Evolutionary conservation across 2,113 vertebrate genomes (phyloP), one percentile per base, ranked within the genome.

Genomic region (Gila orcuttii): DNA sequence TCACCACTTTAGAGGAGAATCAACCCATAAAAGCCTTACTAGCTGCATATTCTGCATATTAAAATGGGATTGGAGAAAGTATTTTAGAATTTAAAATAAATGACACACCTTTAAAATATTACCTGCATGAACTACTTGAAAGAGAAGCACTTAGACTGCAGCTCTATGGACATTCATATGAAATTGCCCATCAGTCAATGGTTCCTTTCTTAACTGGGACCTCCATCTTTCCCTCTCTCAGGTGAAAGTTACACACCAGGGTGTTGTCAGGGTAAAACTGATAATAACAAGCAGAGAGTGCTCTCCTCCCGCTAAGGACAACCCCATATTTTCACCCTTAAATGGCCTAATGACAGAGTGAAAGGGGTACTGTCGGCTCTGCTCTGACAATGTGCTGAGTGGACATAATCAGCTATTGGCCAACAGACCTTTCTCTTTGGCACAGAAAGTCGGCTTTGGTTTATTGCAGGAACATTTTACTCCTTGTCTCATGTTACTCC

Each of bases 201-300:
- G 93, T 92, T 93, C 81, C 87, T 86, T 91, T 88, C 89, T 92
- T 89, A 87, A 88, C 89, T 87, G 87, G 85, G 79, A 88, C 85
- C 77, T 91, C 88, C 81, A 86, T 68, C 86, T 79, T 83, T 87
- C 64, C 39, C 87, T 92, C 89, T 91, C 86, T 89, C 88, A 85
- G 90, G 93, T 90, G 91, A 93, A 93, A 93, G 93, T 94, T 87
- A 93, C 92, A 92, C 92, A 93, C 89, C 91, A 91, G 90, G 90
- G 91, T 90, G 92, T 93, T 93, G 92, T 93, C 92, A 92, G 92
- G 93, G 88, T 90, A 93, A 93, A 94, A 94, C 90, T 92, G 92
- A 93, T 92, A 93, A 94, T 93, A 94, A 92, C 91, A 90, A 91
- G 90, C 93, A 83, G 90, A 92, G 92, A 93, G 93, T 93, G 91